Conservation (phyloP, 2,888 invertebrate genomes). For the Amiota minor region DNA sequence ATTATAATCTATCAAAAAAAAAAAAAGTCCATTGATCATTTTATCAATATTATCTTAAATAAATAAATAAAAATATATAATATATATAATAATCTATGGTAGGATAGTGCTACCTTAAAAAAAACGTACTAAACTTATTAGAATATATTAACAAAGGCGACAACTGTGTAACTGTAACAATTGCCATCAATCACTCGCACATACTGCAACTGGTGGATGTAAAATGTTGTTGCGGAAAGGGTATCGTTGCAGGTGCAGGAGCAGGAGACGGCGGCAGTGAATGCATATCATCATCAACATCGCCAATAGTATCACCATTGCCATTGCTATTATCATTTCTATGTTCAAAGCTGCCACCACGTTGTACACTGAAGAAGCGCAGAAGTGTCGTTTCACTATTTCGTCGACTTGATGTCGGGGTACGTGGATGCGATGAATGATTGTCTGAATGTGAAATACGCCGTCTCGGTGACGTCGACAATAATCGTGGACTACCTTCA, state of each 20-base stretch:
- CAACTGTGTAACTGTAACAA: too few relatives aligned
- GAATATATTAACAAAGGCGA: too few relatives aligned
- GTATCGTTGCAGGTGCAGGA: background rate
- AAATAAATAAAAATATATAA: too few relatives aligned
- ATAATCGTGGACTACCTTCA: constrained; percentile 62
- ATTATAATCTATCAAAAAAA: too few relatives aligned
- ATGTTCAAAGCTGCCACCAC: constrained; percentile 24
- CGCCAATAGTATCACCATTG: background rate
- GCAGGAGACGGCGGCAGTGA: constrained; percentile 37
- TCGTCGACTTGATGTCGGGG: constrained; percentile 70
- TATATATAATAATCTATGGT: too few relatives aligned
- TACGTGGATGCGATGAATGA: constrained; percentile 57
- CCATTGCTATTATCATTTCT: too few relatives aligned
- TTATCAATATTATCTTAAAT: too few relatives aligned
- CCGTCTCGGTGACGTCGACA: constrained; percentile 56
- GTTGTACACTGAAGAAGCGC: constrained; percentile 70
- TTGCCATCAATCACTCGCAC: too few relatives aligned
- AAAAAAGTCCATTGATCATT: too few relatives aligned
- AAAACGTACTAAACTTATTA: too few relatives aligned
- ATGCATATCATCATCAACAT: constrained; percentile 39
- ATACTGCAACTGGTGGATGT: background rate
- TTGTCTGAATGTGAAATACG: constrained; percentile 62
- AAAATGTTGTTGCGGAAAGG: background rate
- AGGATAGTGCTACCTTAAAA: too few relatives aligned
- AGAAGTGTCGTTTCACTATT: constrained; percentile 72